These are phyloP conservation scores for Dipodomys ordii DNA, from an alignment of 2,113 vertebrate species.

Conservation along the genomic window DNA sequence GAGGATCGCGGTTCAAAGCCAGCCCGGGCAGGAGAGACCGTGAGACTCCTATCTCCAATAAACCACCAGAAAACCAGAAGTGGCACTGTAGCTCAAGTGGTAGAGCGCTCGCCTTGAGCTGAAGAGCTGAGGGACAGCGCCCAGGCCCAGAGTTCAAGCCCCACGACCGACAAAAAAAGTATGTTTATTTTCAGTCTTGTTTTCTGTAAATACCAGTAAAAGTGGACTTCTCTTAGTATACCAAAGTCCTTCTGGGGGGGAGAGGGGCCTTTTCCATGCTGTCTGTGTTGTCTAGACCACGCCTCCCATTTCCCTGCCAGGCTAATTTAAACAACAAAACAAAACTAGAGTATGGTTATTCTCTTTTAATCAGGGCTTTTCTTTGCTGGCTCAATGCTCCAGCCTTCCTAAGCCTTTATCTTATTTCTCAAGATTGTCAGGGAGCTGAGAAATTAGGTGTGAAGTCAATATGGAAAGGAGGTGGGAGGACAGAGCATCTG, in stretches of 20 bases:
- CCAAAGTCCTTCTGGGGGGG: not conserved
- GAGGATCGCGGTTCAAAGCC: no score
- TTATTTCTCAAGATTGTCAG: not conserved
- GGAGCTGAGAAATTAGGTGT: not conserved
- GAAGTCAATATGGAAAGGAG: not conserved
- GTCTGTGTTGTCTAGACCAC: slow-evolving; percentile 31
- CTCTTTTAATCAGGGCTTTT: not conserved
- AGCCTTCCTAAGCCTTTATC: not conserved
- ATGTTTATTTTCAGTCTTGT: not conserved
- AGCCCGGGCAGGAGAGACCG: no score
- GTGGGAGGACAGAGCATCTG: not conserved
- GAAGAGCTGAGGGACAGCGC: no score
- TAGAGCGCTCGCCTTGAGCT: no score
- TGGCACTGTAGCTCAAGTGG: no score
- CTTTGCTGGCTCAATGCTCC: not conserved
- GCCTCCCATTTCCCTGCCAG: slow-evolving; percentile 14
- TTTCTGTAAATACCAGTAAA: not conserved
- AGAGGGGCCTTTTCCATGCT: not conserved
- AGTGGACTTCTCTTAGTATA: not conserved
- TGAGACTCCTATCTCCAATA: no score
- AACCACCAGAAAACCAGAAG: no score
- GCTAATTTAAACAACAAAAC: not conserved
- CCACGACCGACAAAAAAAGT: no score
- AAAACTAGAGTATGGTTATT: not conserved
- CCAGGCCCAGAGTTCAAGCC: no score